phyloP scores from a whole-genome alignment of 1,140 invertebrate species.

The Oncopodura yosiiana region DNA sequence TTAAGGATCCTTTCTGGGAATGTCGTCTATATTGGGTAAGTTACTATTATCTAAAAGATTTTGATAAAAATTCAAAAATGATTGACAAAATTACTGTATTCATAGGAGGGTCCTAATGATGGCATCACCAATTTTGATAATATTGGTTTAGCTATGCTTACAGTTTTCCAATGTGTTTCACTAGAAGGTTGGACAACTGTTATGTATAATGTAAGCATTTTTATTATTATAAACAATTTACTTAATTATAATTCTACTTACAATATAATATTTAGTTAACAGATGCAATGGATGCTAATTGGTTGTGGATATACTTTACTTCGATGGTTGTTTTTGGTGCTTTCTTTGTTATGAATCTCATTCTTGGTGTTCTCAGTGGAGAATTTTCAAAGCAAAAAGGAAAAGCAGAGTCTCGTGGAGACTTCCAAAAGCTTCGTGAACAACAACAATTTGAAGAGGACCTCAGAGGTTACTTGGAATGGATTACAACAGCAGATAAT shows the following conservation, averaged over 20 bases:
- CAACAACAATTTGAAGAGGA: constrained; percentile 99
- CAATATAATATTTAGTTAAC: constrained; percentile 58
- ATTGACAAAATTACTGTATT: constrained; percentile 73
- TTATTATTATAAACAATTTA: neutral
- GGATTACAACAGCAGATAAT: constrained; percentile 98
- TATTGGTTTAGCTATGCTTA: constrained; percentile 62
- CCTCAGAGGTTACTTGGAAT: constrained; percentile 92
- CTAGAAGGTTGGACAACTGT: constrained; percentile 98
- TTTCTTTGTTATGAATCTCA: constrained; percentile 99
- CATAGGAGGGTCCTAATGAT: constrained; percentile 85
- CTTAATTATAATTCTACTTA: constrained; percentile 9
- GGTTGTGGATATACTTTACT: constrained; percentile 98
- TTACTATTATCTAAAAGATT: too few species aligned
- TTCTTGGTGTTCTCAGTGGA: constrained; percentile 99
- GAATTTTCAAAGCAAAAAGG: constrained; percentile 99
- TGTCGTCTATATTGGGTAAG: constrained; percentile 27
- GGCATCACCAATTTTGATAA: constrained; percentile 99
- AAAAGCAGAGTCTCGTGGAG: constrained; percentile 94
- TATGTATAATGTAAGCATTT: constrained; percentile 71
- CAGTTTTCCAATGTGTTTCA: constrained; percentile 55
- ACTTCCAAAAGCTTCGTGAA: constrained; percentile 95
- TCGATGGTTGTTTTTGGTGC: constrained; percentile 97
- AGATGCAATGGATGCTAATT: constrained; percentile 88
- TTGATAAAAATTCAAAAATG: too few species aligned
- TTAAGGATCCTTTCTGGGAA: constrained; percentile 12